Evolutionary conservation across 2,888 invertebrate genomes (phyloP).

Genomic region (Acrobasis consociella): DNA sequence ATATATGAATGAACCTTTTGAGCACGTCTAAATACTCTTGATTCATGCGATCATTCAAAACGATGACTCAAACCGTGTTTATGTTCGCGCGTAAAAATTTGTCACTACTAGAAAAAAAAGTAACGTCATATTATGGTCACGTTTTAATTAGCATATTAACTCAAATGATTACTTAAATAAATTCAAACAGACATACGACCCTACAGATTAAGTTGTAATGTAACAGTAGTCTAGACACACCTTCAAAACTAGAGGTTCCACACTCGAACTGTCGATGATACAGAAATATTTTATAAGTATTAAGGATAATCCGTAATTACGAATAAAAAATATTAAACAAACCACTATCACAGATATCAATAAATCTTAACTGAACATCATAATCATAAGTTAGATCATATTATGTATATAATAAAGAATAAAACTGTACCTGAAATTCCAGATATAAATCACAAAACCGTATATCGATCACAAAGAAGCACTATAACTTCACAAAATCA

Average conservation of each 20-base stretch:
- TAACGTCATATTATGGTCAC: constrained; percentile 7
- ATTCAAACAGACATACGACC: too few relatives aligned
- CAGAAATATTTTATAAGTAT: background rate
- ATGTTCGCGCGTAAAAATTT: constrained; percentile 33
- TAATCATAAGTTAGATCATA: background rate
- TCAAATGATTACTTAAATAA: too few relatives aligned
- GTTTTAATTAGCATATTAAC: background rate
- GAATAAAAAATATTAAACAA: constrained; percentile 43
- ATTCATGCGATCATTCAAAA: constrained; percentile 24
- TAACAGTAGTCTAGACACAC: too few relatives aligned
- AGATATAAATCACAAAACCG: constrained; percentile 21
- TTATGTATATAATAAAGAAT: background rate
- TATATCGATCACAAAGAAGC: constrained; percentile 22
- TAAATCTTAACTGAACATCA: constrained; percentile 24
- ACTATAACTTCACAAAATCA: constrained; percentile 45
- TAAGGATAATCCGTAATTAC: constrained; percentile 2
- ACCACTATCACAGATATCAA: constrained; percentile 72
- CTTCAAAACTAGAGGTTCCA: too few relatives aligned
- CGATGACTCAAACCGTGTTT: constrained; percentile 49
- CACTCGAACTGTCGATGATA: too few relatives aligned
- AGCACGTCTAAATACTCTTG: constrained; percentile 19
- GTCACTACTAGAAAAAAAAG: constrained; percentile 1
- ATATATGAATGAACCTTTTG: background rate
- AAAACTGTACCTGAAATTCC: constrained; percentile 13
- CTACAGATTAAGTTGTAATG: too few relatives aligned